phyloP scores from a whole-genome alignment of 2,888 invertebrate genomes.

The Blomia tropicalis region DNA sequence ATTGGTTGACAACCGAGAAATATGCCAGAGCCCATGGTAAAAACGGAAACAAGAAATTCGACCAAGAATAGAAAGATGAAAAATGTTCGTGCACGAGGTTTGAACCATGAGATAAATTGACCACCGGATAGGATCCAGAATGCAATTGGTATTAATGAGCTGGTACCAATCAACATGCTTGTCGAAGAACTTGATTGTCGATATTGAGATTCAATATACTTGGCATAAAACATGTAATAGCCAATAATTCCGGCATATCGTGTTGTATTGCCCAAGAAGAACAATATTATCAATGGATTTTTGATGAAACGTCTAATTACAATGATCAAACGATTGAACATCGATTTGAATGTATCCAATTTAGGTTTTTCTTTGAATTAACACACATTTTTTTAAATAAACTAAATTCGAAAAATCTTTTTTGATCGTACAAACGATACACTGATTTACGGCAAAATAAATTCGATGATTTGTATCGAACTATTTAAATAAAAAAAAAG shows the following conservation, averaged over 20 bases:
- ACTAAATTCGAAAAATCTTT: too few relatives aligned
- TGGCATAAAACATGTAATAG: constrained; percentile 29
- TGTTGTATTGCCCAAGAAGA: constrained; percentile 27
- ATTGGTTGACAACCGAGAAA: too few relatives aligned
- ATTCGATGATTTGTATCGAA: too few relatives aligned
- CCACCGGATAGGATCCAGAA: constrained; percentile 28
- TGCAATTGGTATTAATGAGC: constrained; percentile 27
- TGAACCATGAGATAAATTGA: constrained; percentile 32
- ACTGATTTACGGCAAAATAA: too few relatives aligned
- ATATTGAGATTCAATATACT: constrained; percentile 30
- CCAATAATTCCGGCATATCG: constrained; percentile 29
- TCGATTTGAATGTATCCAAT: too few relatives aligned
- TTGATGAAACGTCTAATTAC: constrained; percentile 24
- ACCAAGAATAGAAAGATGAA: constrained; percentile 34
- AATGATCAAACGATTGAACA: too few relatives aligned
- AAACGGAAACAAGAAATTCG: too few relatives aligned
- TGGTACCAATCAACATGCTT: constrained; percentile 27
- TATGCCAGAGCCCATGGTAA: too few relatives aligned
- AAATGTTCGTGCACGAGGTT: constrained; percentile 33
- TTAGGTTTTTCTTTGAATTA: too few relatives aligned
- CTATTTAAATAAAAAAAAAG: too few relatives aligned
- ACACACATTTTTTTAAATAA: too few relatives aligned
- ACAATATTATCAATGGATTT: constrained; percentile 28
- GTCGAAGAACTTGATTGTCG: constrained; percentile 29
- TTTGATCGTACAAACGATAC: too few relatives aligned